Conservation (phyloP, 2,888 invertebrate species). For the Cataglyphis altisquamis region DNA sequence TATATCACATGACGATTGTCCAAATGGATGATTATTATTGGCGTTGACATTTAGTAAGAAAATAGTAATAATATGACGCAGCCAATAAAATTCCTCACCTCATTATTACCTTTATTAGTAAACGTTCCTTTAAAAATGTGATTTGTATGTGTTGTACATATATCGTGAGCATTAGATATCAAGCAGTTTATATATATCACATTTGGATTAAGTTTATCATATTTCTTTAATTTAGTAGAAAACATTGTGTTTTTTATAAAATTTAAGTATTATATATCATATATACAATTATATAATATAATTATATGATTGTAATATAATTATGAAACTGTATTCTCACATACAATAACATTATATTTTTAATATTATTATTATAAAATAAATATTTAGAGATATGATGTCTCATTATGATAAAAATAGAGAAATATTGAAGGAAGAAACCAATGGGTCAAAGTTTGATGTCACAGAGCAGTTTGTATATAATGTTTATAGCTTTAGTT, state of each 20-base stretch:
- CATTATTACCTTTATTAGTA: too few relatives aligned
- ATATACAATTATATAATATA: neutral
- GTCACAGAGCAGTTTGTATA: slow-evolving; percentile 93
- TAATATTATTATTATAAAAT: neutral
- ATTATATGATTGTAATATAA: neutral
- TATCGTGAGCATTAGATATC: too few relatives aligned
- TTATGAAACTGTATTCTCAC: neutral
- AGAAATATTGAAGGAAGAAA: neutral
- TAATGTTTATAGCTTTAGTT: slow-evolving; percentile 94
- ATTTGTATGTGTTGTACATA: too few relatives aligned
- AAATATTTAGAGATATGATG: neutral
- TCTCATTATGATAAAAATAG: neutral
- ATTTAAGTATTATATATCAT: neutral
- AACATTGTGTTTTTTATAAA: neutral
- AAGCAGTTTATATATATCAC: too few relatives aligned
- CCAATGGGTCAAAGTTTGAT: slow-evolving; percentile 76
- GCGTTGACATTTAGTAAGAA: too few relatives aligned
- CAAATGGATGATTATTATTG: too few relatives aligned
- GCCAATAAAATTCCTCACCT: too few relatives aligned
- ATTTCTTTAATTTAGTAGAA: neutral
- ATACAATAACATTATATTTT: neutral
- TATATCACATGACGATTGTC: too few relatives aligned
- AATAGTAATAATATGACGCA: too few relatives aligned
- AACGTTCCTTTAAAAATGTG: too few relatives aligned
- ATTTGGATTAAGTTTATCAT: neutral